phyloP scores from a whole-genome alignment of 2,113 vertebrate species.

The Chunga burmeisteri region DNA sequence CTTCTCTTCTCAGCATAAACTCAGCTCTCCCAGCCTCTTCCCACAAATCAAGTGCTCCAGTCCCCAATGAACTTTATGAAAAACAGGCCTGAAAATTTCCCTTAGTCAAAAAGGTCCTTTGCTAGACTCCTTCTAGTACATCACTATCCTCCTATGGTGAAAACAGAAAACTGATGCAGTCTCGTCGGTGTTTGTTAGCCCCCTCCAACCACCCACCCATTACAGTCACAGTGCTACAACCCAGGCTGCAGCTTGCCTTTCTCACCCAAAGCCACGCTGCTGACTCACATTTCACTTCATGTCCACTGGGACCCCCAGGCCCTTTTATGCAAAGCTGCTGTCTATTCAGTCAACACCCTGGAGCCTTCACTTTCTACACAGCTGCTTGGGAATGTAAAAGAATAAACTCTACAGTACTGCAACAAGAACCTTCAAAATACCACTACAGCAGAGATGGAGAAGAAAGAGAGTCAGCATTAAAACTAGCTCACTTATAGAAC shows the following conservation, averaged over 20 bases:
- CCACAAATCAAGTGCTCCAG: neutral
- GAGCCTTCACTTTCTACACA: neutral
- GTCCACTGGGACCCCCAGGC: neutral
- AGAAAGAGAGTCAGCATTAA: neutral
- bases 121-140: neutral
- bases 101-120: neutral
- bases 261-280: neutral
- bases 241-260: accelerated
- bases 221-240: neutral
- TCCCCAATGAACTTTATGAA: neutral
- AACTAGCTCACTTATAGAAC: neutral
- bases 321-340: neutral
- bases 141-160: neutral
- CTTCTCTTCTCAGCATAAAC: neutral
- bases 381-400: neutral
- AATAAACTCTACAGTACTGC: neutral
- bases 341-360: neutral
- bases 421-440: neutral
- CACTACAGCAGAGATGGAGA: neutral
- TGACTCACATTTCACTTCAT: neutral
- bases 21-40: neutral
- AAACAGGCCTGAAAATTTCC: neutral
- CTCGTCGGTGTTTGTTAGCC: neutral
- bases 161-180: neutral
- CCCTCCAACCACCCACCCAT: neutral